Evolutionary conservation across 2,113 vertebrate species (phyloP), one percentile per base, ranked within the genome.

Genomic region (Sylvietta virens): DNA sequence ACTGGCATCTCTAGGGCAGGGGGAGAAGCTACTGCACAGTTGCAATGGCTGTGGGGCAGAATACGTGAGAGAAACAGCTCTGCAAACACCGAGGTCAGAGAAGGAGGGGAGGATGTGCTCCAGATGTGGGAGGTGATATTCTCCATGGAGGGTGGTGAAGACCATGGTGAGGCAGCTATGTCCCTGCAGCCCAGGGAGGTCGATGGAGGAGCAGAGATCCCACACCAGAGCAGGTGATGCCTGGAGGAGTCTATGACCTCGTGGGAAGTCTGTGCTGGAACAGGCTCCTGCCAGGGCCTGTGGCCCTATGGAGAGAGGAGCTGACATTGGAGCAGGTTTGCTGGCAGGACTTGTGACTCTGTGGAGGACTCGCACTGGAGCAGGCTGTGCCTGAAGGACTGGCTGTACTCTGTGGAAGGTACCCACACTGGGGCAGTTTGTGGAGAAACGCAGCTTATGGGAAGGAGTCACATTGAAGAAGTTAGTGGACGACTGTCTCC

Each of bases 191-290:
- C 66, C 21, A 10, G 3, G 14, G 21, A 42, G 21, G 42, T 35
- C 2, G 3, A 15, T 33, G 42, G 50, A 56, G 40, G 13, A 31
- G 35, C 66, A 71, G 42, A 65, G 31, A 56, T 64, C 40, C 35
- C 42, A 71, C 0, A 1, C 21, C 1, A 0, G 14, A 35, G 48
- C 66, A 64, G 35, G 17, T 21, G 42, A 31, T 80, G 11, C 26
- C 17, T 48, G 58, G 12, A 88, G 35, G 17, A 54, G 50, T 26
- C 28, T 71, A 42, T 79, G 31, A 42, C 20, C 9, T 26, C 0
- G 0, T 62, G 40, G 40, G 74, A 64, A 62, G 15, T 45, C 40
- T 24, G 14, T 0, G 4, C 28, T 53, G 47, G 15, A 40, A 30
- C 19, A 61, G 39, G 40, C 40, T 62, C 4, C 40, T 47, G 47